Conservation (phyloP, 2,888 invertebrate genomes). For the Microplitis manilae region DNA sequence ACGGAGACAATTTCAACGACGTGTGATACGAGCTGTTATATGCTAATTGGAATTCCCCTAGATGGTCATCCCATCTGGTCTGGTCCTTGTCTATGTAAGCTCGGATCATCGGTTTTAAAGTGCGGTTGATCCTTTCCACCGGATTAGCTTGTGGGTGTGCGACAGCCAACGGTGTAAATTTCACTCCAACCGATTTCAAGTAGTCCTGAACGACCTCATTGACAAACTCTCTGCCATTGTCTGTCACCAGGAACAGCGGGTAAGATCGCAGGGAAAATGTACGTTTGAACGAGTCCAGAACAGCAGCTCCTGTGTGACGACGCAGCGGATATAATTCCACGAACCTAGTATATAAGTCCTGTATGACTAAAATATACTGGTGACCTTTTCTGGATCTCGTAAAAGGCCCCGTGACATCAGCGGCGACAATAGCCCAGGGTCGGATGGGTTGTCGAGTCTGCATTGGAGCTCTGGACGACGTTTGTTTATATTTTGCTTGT, state of each 20-base stretch:
- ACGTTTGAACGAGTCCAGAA: slow-evolving; percentile 16
- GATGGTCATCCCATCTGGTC: slow-evolving; percentile 41
- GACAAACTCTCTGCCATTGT: slow-evolving; percentile 43
- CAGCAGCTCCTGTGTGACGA: slow-evolving; percentile 20
- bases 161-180: slow-evolving; percentile 1
- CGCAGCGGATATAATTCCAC: slow-evolving; percentile 36
- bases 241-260: slow-evolving; percentile 35
- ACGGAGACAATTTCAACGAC: slow-evolving; percentile 27
- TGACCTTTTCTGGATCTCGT: slow-evolving; percentile 38
- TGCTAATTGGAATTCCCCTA: slow-evolving; percentile 41
- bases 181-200: background rate
- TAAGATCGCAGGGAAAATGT: slow-evolving; percentile 38
- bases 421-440: slow-evolving; percentile 38
- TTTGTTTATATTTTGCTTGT: slow-evolving; percentile 42
- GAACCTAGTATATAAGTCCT: slow-evolving; percentile 42
- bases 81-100: slow-evolving; percentile 40
- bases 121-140: slow-evolving; percentile 40
- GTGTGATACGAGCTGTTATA: slow-evolving; percentile 27
- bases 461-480: slow-evolving; percentile 16
- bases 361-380: slow-evolving; percentile 33
- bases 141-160: slow-evolving; percentile 46
- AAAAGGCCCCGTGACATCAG: slow-evolving; percentile 36
- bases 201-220: slow-evolving; percentile 40
- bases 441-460: slow-evolving; percentile 25
- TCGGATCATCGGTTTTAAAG: slow-evolving; percentile 32